A percentile compares a stretch with the other conserved stretches of the same genome.
Conservation (phyloP, 2,113 vertebrate species). For the Vidua macroura region DNA sequence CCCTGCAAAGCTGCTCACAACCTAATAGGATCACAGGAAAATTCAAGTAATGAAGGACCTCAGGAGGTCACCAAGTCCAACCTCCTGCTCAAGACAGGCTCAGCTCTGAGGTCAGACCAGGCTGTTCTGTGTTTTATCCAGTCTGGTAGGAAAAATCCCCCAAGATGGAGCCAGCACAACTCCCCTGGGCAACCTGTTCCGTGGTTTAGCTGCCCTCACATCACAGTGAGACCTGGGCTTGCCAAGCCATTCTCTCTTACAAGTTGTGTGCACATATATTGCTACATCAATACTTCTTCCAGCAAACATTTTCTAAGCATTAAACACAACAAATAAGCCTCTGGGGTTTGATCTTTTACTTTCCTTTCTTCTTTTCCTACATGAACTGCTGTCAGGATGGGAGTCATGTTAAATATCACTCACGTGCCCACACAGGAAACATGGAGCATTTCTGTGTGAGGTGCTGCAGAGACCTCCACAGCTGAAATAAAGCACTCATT, state of each 20-base stretch:
- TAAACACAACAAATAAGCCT: not conserved
- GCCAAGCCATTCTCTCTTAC: not conserved
- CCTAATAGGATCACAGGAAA: constrained; percentile 21
- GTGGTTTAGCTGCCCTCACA: not conserved
- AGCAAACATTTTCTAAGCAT: constrained; percentile 10
- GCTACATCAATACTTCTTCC: not conserved
- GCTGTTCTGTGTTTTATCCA: not conserved
- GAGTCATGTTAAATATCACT: not conserved
- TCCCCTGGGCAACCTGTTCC: not conserved
- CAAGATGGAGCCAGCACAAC: not conserved
- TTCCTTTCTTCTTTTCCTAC: not conserved
- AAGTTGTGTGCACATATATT: not conserved
- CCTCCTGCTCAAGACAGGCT: not conserved
- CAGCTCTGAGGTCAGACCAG: not conserved
- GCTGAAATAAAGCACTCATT: not conserved
- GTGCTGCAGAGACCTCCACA: not conserved
- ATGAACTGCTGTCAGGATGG: not conserved
- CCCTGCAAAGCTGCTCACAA: constrained; percentile 3
- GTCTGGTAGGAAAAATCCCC: not conserved
- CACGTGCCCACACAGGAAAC: not conserved
- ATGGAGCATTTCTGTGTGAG: not conserved
- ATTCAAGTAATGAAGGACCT: not conserved
- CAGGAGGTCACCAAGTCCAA: not conserved
- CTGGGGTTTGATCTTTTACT: not conserved
- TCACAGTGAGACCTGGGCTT: not conserved